Evolutionary conservation across 2,797 vertebrate genomes (phyloP).

Genomic region (Botia kubotai): DNA sequence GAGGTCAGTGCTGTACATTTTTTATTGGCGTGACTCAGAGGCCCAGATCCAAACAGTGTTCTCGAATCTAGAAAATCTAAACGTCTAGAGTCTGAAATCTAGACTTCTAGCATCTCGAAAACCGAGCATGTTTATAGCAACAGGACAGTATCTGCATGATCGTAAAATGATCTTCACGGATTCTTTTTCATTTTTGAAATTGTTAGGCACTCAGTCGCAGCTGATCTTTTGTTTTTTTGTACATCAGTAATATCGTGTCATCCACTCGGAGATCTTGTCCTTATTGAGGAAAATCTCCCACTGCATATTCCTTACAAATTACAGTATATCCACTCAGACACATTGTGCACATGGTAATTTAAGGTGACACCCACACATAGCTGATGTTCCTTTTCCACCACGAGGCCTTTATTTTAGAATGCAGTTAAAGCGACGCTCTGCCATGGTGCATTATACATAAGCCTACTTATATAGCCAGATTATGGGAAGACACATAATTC

Average conservation of each 20-base stretch:
- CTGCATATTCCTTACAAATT: slow-evolving; percentile 75
- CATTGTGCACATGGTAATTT: slow-evolving; percentile 77
- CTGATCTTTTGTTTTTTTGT: slow-evolving; percentile 58
- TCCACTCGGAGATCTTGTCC: slow-evolving; percentile 56
- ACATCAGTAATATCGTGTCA: slow-evolving; percentile 43
- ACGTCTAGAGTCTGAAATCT: too few species aligned
- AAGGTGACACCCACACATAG: slow-evolving; percentile 80
- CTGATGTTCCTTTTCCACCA: slow-evolving; percentile 76
- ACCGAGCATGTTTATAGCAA: background rate
- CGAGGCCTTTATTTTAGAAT: slow-evolving; percentile 78
- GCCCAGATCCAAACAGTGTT: slow-evolving; percentile 22
- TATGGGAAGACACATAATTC: slow-evolving; percentile 72
- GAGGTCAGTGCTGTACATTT: slow-evolving; percentile 8
- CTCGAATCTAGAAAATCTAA: too few species aligned
- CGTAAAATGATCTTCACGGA: background rate
- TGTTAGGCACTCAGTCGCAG: slow-evolving; percentile 12
- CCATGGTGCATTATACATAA: slow-evolving; percentile 76
- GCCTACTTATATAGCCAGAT: slow-evolving; percentile 70
- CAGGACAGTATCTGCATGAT: background rate
- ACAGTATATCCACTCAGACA: slow-evolving; percentile 74
- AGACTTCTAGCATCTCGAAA: background rate
- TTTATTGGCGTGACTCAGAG: slow-evolving; percentile 46
- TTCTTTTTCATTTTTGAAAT: slow-evolving; percentile 5
- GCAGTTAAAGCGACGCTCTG: slow-evolving; percentile 74
- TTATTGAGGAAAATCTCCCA: slow-evolving; percentile 69